Percentiles rank a stretch among this genome's conserved stretches.
Evolutionary conservation across 2,888 invertebrate genomes (phyloP).

Genomic region (Margaritifera margaritifera): DNA sequence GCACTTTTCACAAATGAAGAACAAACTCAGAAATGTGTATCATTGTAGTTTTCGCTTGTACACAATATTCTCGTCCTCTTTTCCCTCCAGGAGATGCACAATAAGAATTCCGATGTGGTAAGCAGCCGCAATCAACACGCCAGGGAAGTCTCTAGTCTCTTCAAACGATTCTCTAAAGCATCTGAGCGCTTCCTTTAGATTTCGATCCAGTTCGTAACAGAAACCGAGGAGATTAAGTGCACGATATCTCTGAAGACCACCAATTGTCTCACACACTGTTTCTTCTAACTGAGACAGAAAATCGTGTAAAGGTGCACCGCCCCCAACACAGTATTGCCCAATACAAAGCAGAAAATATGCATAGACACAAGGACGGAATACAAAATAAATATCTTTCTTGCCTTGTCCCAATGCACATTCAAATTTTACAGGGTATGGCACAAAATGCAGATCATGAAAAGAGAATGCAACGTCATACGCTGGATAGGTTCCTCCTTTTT

Average conservation of each 20-base stretch:
- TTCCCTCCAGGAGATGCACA: not conserved
- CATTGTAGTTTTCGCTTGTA: no score
- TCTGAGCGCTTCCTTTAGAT: conserved; percentile 4
- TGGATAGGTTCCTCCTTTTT: no score
- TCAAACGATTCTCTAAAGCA: not conserved
- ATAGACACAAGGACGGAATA: conserved; percentile 16
- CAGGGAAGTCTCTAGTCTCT: not conserved
- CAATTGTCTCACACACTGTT: not conserved
- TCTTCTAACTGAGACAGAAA: conserved; percentile 2
- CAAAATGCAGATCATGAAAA: conserved; percentile 4
- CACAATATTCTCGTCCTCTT: no score
- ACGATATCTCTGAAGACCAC: not conserved
- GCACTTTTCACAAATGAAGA: no score
- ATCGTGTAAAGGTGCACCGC: not conserved
- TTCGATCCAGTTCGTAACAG: conserved; percentile 10
- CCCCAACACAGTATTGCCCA: not conserved
- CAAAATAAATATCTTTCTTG: conserved; percentile 1
- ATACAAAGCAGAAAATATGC: conserved; percentile 5
- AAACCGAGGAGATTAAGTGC: conserved; percentile 12
- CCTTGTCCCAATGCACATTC: conserved; percentile 12
- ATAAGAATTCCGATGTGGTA: conserved; percentile 7
- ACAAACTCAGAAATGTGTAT: no score
- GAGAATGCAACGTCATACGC: conserved; percentile 13
- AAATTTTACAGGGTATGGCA: conserved; percentile 14
- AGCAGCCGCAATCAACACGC: conserved; percentile 2